Evolutionary conservation across 92 coral and sea anemone genomes (phyloP).

Genomic region (Micromussa lordhowensis): DNA sequence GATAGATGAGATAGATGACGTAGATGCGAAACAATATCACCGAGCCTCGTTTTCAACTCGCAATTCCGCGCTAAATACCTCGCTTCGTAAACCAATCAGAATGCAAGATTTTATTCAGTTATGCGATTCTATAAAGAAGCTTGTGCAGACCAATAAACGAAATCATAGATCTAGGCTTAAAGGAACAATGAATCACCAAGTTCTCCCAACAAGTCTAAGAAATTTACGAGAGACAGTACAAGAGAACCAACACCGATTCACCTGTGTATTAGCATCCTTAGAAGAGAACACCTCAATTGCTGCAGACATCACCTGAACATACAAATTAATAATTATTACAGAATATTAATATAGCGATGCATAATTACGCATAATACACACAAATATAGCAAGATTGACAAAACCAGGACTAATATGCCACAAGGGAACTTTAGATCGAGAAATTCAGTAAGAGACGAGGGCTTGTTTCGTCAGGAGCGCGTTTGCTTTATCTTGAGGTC

Average conservation of each 20-base stretch:
- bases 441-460: neutral
- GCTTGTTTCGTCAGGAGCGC: neutral
- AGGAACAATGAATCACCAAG: neutral
- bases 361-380: neutral
- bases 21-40: too few relatives aligned
- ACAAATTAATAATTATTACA: neutral
- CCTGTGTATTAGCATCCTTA: slow-evolving; percentile 81
- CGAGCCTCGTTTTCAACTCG: too few relatives aligned
- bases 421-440: neutral
- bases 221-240: neutral
- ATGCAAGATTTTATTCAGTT: too few relatives aligned
- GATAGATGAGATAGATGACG: too few relatives aligned
- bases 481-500: neutral
- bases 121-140: too few relatives aligned
- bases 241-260: slow-evolving; percentile 20
- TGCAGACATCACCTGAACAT: slow-evolving; percentile 71
- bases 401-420: neutral
- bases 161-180: neutral
- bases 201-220: neutral
- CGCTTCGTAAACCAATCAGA: too few relatives aligned
- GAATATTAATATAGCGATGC: neutral
- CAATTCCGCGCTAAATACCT: too few relatives aligned
- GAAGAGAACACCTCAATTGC: slow-evolving; percentile 66
- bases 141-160: neutral
- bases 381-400: neutral